A percentile compares a stretch with the other conserved stretches of the same genome.
phyloP scores from a whole-genome alignment of 2,113 vertebrate genomes.

The Ellobius talpinus region DNA sequence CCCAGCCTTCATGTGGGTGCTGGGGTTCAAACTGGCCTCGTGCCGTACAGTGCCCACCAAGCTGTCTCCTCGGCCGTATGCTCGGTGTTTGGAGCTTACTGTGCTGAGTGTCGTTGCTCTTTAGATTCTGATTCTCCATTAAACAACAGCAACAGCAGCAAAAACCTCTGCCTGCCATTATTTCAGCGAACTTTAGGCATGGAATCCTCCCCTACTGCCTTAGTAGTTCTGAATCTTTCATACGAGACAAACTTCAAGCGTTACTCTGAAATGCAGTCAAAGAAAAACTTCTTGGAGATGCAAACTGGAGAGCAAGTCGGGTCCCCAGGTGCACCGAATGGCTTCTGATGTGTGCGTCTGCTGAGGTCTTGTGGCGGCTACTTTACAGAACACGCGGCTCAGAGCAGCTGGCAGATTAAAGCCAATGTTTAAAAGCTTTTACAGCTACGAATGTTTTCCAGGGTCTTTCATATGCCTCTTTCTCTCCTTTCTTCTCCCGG shows the following conservation, averaged over 20 bases:
- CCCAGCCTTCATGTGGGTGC: not conserved
- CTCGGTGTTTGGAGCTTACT: not conserved
- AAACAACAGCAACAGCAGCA: not conserved
- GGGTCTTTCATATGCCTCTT: slow-evolving; percentile 62
- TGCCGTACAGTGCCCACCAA: fast-evolving
- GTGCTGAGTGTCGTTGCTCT: not conserved
- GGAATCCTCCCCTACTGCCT: not conserved
- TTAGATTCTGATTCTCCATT: not conserved
- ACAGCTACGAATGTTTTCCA: slow-evolving; percentile 53
- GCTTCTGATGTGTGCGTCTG: slow-evolving; percentile 57
- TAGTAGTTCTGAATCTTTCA: not conserved
- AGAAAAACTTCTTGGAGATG: not conserved
- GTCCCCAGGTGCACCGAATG: slow-evolving; percentile 74
- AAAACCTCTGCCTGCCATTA: not conserved
- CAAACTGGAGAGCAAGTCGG: slow-evolving; percentile 48
- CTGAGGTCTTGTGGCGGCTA: slow-evolving; percentile 2
- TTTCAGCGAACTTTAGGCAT: not conserved
- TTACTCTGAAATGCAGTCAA: not conserved
- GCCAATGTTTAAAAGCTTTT: slow-evolving; percentile 70
- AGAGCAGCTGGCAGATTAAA: slow-evolving; percentile 84
- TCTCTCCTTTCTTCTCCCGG: slow-evolving; percentile 41
- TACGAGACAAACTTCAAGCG: not conserved
- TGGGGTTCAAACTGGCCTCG: not conserved
- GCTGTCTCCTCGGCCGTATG: not conserved
- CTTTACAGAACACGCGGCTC: slow-evolving; percentile 63